Conservation (phyloP, 2,888 invertebrate species). For the Drosophila atroscutellata region DNA sequence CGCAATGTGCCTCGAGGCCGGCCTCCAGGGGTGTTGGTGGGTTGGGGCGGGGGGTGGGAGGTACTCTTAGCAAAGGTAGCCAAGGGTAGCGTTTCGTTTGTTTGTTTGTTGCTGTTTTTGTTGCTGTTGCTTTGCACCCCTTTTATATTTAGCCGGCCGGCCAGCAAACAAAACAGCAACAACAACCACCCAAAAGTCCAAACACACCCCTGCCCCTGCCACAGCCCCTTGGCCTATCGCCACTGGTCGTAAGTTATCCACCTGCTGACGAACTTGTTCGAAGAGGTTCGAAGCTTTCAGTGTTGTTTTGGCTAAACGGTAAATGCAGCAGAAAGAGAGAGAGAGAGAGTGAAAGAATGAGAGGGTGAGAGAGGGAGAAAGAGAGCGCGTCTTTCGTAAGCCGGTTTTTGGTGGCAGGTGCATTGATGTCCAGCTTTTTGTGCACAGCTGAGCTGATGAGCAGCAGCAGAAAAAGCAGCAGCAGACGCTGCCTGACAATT, state of each 20-base stretch:
- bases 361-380: neutral
- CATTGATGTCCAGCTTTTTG: constrained; percentile 41
- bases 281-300: constrained; percentile 73
- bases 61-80: constrained; percentile 20
- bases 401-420: constrained; percentile 62
- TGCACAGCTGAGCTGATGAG: constrained; percentile 38
- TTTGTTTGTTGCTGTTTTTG: constrained; percentile 30
- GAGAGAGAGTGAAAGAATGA: constrained; percentile 4
- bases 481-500: constrained; percentile 45
- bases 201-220: constrained; percentile 11
- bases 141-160: constrained; percentile 66
- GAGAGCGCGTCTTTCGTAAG: constrained; percentile 26
- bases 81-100: constrained; percentile 30
- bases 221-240: neutral
- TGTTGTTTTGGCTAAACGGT: constrained; percentile 47
- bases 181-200: constrained; percentile 52
- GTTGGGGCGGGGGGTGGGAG: neutral
- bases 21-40: constrained; percentile 29
- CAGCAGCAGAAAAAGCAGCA: constrained; percentile 12
- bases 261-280: constrained; percentile 64
- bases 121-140: constrained; percentile 34
- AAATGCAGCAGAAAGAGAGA: constrained; percentile 45
- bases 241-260: constrained; percentile 24
- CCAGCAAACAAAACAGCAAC: constrained; percentile 47
- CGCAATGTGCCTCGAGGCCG: constrained; percentile 73